Evolutionary conservation across 2,797 vertebrate genomes (phyloP).

Genomic region (Silurus lanzhouensis): DNA sequence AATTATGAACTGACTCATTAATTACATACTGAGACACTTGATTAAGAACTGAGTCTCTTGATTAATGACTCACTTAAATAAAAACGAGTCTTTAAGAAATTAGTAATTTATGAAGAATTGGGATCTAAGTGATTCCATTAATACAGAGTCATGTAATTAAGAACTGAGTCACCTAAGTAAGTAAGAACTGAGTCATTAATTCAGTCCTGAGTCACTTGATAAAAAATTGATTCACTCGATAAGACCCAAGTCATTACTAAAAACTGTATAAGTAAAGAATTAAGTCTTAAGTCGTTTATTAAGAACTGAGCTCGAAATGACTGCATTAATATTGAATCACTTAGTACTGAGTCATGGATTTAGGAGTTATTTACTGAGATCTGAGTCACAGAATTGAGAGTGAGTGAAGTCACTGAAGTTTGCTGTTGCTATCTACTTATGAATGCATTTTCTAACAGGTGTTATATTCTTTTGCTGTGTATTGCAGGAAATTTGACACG

Average conservation of each 20-base stretch:
- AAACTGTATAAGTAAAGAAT: neutral
- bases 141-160: neutral
- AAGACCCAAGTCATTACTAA: neutral
- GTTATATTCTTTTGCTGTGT: slow-evolving; percentile 13
- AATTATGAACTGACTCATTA: neutral
- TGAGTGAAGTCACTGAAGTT: too few relatives aligned
- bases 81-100: too few relatives aligned
- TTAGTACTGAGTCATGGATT: too few relatives aligned
- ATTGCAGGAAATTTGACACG: slow-evolving; percentile 81
- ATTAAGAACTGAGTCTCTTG: neutral
- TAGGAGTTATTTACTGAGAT: too few relatives aligned
- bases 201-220: neutral
- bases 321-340: neutral
- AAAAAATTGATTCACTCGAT: neutral
- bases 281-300: neutral
- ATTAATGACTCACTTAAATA: too few relatives aligned
- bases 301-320: neutral
- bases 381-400: too few relatives aligned
- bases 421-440: too few relatives aligned
- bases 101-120: too few relatives aligned
- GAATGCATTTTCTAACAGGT: neutral
- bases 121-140: too few relatives aligned
- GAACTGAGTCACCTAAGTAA: neutral
- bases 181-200: neutral
- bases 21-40: neutral